Base-by-base conservation (phyloP, 2,888 invertebrate genomes). In the Acrocyrtus sp. region DNA sequence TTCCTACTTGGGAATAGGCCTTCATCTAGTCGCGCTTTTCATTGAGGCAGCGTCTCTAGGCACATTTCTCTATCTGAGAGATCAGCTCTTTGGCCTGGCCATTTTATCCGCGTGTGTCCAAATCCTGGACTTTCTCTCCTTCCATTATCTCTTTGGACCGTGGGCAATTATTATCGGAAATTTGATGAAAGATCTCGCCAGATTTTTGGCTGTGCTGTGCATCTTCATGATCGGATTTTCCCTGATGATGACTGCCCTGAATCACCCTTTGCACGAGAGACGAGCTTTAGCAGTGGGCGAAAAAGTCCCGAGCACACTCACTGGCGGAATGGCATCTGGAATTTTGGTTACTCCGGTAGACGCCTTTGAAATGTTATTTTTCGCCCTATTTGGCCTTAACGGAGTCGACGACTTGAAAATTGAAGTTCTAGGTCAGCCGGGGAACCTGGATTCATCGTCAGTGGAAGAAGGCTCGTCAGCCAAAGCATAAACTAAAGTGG, bases 121-220 rank as follows among this genome's bases (percentile, higher is more conserved):
- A 86, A 95, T 98, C 82, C 87, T 98, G 83, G 96, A 96, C 87
- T 99, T 99, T 85, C 87, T 99, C 56, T 98, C 98, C 24, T 99
- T 99, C 84, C 99, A 99, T 85, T 96, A 99, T 86, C 88, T 99
- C 21, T 99, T 99, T 84, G 99, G 99, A 53, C 99, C 99, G 0
- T 99, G 99, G 99, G 98, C 98, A 34, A 99, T 99, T 83, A 99
- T 99, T 84, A 99, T 99, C 83, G 94, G 98, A 22, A 94, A 95
- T 85, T 87, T 95, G 66, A 92, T 95, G 90, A 95, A 95, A 47
- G 96, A 97, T 85, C 87, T 97, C 81, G 94, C 94, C n/a, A 88
- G 96, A 83, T 99, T 99, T 85, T 89, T 99, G 76, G 98, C 98
- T 53, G 98, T 99, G 24, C 86, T 99, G 83, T 92, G 95, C 34